Base-by-base conservation (phyloP, 2,797 vertebrate genomes). In the Lutjanus argentimaculatus region DNA sequence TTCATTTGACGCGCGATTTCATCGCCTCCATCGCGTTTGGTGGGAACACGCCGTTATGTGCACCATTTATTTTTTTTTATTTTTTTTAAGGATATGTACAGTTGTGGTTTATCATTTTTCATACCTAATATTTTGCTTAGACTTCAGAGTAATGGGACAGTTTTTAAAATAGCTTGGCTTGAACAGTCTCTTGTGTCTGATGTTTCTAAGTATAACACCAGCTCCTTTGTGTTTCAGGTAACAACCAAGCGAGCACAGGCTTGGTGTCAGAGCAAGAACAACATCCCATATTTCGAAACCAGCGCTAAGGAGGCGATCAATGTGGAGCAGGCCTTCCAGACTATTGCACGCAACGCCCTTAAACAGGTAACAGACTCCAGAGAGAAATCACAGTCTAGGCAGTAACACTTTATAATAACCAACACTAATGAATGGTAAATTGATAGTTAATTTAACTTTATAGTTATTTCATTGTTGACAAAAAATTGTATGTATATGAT, bases 221-320 rank as follows among this genome's bases (percentile, higher is more conserved):
- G 9, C 55, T 73, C n/a, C 19, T 75, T 57, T 80, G 45, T 74
- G 14, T 80, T 84, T 59, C 89, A 99, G 99, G 98, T 99, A 90
- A 97, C 98, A 89, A 99, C 98, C 86, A 99, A 99, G 93, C 95
- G 99, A 87, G 98, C 99, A 56, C 99, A 99, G 93, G 97, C 97
- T 84, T 99, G 99, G 99, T 99, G 99, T 95, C 98, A 99, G 96
- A 99, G 98, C 96, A 99, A 99, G 96, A 99, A 99, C 96, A 99
- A 99, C 95, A 99, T 99, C 95, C 99, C 98, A 1, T 99, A 99
- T 93, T 99, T 99, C 21, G 98, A 99, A 96, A 99, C 98, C 94
- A 99, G 99, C 87, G 98, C 98, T 92, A 99, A 99, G 96, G 99
- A 99, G 92, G 99, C 99, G 62, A 99, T 99, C 93, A 99, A 99